Percentiles rank a stretch among this genome's conserved stretches.
phyloP scores from a whole-genome alignment of 2,888 invertebrate species.

The Phortica okadai region DNA sequence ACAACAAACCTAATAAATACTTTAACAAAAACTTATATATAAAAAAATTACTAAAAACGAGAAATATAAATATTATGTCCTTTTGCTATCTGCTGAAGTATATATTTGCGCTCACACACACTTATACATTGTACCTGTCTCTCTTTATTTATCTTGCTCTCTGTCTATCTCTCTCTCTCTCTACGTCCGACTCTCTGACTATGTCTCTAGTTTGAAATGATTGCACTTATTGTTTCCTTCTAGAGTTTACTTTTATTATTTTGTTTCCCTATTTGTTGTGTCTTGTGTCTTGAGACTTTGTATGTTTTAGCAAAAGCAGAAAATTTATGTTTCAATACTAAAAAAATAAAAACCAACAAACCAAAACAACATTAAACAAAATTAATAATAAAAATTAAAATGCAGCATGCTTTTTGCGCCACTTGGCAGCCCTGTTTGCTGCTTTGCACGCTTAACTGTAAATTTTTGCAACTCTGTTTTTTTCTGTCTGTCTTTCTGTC shows the following conservation, averaged over 20 bases:
- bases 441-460: too few species aligned
- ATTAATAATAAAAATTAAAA: neutral
- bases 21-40: conserved; percentile 32
- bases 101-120: too few species aligned
- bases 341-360: neutral
- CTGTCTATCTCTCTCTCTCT: conserved; percentile 29
- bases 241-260: neutral
- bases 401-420: neutral
- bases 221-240: neutral
- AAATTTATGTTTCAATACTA: too few species aligned
- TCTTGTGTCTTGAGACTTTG: neutral
- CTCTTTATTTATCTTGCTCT: neutral
- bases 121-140: too few species aligned
- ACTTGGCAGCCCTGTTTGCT: too few species aligned
- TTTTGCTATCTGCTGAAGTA: too few species aligned
- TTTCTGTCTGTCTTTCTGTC: conserved; percentile 32
- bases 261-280: neutral
- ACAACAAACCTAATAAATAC: conserved; percentile 34
- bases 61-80: too few species aligned
- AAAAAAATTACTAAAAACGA: neutral
- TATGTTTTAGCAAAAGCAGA: too few species aligned
- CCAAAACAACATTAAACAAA: neutral
- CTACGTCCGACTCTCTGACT: neutral
- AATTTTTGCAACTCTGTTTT: conserved; percentile 36
- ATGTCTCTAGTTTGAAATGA: neutral